Evolutionary conservation across 1,140 invertebrate genomes (phyloP).

Genomic region (Apis cerana): DNA sequence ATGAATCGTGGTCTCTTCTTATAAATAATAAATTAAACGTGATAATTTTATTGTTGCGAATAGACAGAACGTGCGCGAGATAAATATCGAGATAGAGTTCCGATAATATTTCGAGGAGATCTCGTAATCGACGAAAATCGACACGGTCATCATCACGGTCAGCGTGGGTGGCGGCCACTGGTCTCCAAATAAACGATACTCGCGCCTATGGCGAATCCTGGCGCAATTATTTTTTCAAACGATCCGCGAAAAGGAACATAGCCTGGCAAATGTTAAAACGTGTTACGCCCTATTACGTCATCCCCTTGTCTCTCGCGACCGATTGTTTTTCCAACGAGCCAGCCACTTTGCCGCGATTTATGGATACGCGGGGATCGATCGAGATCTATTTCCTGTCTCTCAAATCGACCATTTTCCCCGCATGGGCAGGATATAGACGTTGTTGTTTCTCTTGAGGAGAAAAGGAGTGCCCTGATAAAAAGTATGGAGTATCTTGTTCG

Average conservation of each 20-base stretch:
- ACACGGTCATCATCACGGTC: slow-evolving; percentile 44
- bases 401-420: background rate
- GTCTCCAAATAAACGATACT: slow-evolving; percentile 58
- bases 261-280: slow-evolving; percentile 53
- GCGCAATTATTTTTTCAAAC: slow-evolving; percentile 63
- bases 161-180: slow-evolving; percentile 48
- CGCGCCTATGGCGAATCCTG: slow-evolving; percentile 63
- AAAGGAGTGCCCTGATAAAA: background rate
- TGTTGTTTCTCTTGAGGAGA: background rate
- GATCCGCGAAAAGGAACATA: slow-evolving; percentile 30
- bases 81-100: slow-evolving; percentile 39
- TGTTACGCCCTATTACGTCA: slow-evolving; percentile 37
- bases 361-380: background rate
- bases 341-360: background rate
- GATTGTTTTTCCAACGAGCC: slow-evolving; percentile 33
- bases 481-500: no score
- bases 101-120: slow-evolving; percentile 47
- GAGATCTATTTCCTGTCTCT: background rate
- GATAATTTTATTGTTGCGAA: slow-evolving; percentile 13
- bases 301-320: slow-evolving; percentile 28
- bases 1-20: background rate
- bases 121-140: slow-evolving; percentile 60
- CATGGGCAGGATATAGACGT: background rate
- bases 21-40: slow-evolving; percentile 23
- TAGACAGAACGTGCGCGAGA: slow-evolving; percentile 11